Base-by-base conservation (phyloP, 2,797 vertebrate genomes). In the Lophura swinhoii region DNA sequence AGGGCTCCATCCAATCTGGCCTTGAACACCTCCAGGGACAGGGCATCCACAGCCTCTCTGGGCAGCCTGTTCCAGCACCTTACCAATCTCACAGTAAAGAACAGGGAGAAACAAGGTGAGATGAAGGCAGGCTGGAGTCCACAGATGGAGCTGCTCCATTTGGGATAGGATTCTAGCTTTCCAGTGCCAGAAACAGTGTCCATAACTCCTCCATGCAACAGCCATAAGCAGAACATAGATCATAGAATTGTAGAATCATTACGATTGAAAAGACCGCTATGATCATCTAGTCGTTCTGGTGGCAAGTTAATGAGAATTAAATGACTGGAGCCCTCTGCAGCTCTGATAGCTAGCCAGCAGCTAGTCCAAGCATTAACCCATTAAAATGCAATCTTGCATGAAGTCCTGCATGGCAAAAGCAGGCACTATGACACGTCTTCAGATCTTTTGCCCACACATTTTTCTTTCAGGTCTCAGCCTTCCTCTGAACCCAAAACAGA, bases 381-480 rank as follows among this genome's bases (percentile, higher is more conserved):
- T 17, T 26, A 53, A 14, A 53, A 26, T 21, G 33, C 74, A 93
- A 71, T 55, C 53, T 20, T n/a, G 31, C 7, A 58, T 33, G 53
- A n/a, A 56, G 17, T 10, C 15, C 10, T 75, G 49, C 31, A 23
- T 0, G 1, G 21, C 33, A 74, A 56, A 80, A 64, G 26, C 29
- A 62, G 58, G 24, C 2, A 59, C 23, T 72, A 14, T 31, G 51
- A 55, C 0, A 0, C 62, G 33, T 33, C 53, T 71, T 87, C 8
- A 0, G 29, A 2, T 10, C 12, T n/a, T 79, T 75, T 59, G 6
- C 56, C 23, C 29, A 10, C 28, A 59, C 2, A 17, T 44, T 79
- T 66, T 80, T 81, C 10, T 23, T 60, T 85, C 39, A 43, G 0
- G 0, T 70, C 48, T 28, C 56, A 62, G 9, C 23, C 73, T 87